These are phyloP conservation scores for Rhagoletis zephyria DNA, from an alignment of 1,140 invertebrate species.

Conservation along the genomic window DNA sequence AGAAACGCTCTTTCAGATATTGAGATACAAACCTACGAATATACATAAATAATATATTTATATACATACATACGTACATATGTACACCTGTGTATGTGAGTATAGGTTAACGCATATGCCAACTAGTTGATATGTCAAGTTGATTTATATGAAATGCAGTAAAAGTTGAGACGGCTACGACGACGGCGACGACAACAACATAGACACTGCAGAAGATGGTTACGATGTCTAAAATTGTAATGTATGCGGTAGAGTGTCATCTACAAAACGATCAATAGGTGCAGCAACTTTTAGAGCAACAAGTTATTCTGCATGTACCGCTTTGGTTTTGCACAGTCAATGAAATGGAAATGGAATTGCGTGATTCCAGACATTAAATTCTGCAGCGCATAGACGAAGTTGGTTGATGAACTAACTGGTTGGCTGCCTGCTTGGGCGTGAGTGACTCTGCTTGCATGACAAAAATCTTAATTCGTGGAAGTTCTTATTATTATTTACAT, in stretches of 20 bases:
- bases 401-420: neutral
- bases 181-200: neutral
- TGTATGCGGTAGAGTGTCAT: neutral
- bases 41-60: no score
- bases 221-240: neutral
- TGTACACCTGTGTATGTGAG: neutral
- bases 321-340: neutral
- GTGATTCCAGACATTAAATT: neutral
- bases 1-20: neutral
- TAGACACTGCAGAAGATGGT: neutral
- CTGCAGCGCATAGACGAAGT: neutral
- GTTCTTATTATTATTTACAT: neutral
- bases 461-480: conserved; percentile 38
- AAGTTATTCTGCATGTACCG: neutral
- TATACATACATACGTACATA: neutral
- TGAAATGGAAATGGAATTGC: conserved; percentile 41
- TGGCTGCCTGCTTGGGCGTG: neutral
- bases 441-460: conserved; percentile 6
- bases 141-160: conserved; percentile 33
- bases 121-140: conserved; percentile 30
- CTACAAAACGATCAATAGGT: conserved; percentile 4
- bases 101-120: neutral
- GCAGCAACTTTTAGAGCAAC: conserved; percentile 6
- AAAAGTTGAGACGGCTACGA: conserved; percentile 1
- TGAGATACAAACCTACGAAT: neutral